phyloP scores from a whole-genome alignment of 2,888 invertebrate species.

The Eumacrocentrus americanus region DNA sequence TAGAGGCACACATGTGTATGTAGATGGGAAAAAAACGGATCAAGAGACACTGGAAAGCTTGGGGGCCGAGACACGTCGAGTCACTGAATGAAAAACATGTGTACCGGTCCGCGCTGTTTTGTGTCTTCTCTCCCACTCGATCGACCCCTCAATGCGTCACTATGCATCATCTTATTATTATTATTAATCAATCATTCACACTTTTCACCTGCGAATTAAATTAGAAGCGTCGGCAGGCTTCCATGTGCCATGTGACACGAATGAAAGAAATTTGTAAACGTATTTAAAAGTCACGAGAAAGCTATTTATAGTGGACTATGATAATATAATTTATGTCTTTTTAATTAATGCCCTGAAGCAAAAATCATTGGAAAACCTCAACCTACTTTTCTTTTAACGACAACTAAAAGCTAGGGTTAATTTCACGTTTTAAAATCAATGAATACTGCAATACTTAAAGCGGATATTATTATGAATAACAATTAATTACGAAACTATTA shows the following conservation, averaged over 20 bases:
- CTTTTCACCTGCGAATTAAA: not conserved
- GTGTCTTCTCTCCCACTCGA: constrained; percentile 17
- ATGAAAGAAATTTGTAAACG: not conserved
- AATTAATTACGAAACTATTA: too few species aligned
- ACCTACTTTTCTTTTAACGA: too few species aligned
- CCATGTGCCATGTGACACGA: not conserved
- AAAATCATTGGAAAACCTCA: too few species aligned
- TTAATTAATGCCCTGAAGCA: too few species aligned
- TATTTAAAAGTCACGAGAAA: too few species aligned
- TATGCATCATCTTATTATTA: not conserved
- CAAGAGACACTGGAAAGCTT: constrained; percentile 9
- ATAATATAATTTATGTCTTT: too few species aligned
- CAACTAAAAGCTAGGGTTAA: too few species aligned
- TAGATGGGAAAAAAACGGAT: not conserved
- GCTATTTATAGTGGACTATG: too few species aligned
- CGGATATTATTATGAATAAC: too few species aligned
- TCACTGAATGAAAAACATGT: constrained; percentile 39
- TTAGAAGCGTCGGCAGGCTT: not conserved
- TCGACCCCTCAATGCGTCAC: constrained; percentile 5
- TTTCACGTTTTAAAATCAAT: too few species aligned
- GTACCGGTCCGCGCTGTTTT: constrained; percentile 8
- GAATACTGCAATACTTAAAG: too few species aligned
- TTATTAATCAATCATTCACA: constrained; percentile 3
- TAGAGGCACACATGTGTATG: not conserved
- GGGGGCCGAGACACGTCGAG: constrained; percentile 31